Base-by-base conservation (phyloP, 1,140 invertebrate species). In the Lerema accius region DNA sequence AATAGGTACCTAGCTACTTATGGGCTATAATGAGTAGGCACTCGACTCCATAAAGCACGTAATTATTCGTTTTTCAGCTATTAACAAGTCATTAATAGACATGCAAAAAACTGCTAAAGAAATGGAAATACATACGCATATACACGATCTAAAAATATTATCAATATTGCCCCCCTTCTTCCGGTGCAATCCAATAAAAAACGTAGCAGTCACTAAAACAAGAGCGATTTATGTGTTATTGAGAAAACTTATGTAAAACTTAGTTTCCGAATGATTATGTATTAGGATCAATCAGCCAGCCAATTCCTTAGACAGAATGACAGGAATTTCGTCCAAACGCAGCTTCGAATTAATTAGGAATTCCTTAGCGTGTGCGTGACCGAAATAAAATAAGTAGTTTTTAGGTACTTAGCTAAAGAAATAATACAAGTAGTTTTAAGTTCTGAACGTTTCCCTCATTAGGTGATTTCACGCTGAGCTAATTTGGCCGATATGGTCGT, bases 301-400 rank as follows among this genome's bases (percentile, higher is more conserved):
- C 19, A 46, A 46, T 46, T 46, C 43, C 43, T 46, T 23, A 46
- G 15, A 42, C 39, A 26, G 39, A 43, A 63, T 58, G 46, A 59
- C 50, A 53, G 65, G 65, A 51, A 59, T 63, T 58, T 59, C 37
- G 28, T 19, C 60, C 65, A 63, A 67, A 63, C 26, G 37, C 23
- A 63, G 65, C 19, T 50, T 46, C 42, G 58, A 59, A 62, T 61
- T 61, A 56, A 61, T 66, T 50, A 17, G 61, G 45, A 6, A 50
- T 50, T 50, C 46, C 23, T 14, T 23, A 51, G 35, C 26, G 13
- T 63, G 45, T 32, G n/a, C 50, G 51, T 53, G 50, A 63, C 45
- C 43, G 51, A 53, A 51, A 63, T 51, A 66, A 60, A 15, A 65
- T 60, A 46, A 48, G 37, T 48, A 51, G 10, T 1, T 28, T 15